phyloP scores from a whole-genome alignment of 2,113 vertebrate species.

The Chloropsis hardwickii region DNA sequence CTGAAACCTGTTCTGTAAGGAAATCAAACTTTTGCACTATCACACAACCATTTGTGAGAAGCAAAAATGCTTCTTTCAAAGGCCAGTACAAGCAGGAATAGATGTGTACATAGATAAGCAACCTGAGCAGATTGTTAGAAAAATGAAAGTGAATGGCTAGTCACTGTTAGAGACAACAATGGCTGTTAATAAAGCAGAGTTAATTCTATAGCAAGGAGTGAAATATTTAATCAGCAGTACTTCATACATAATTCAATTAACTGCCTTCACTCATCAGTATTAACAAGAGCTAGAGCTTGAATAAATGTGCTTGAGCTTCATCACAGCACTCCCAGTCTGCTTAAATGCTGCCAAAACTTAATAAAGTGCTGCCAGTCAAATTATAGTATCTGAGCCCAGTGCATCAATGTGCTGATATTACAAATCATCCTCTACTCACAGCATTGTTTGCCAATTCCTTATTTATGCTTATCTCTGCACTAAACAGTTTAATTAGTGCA shows the following conservation, averaged over 20 bases:
- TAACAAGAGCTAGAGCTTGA: conserved; percentile 70
- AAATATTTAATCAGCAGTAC: conserved; percentile 81
- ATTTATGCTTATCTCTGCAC: conserved; percentile 71
- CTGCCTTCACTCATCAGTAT: conserved; percentile 77
- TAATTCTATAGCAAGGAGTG: conserved; percentile 72
- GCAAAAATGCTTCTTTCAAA: not conserved
- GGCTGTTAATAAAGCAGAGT: conserved; percentile 69
- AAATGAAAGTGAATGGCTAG: conserved; percentile 36
- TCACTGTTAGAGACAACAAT: conserved; percentile 64
- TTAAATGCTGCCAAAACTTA: conserved; percentile 73
- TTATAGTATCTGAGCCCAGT: conserved; percentile 46
- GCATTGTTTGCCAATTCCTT: conserved; percentile 72
- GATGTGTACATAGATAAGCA: not conserved
- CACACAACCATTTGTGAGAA: not conserved
- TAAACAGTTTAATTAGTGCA: conserved; percentile 71
- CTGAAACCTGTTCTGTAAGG: not conserved
- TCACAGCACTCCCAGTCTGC: conserved; percentile 71
- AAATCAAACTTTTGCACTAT: not conserved
- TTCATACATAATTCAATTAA: conserved; percentile 85
- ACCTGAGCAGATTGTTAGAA: conserved; percentile 56
- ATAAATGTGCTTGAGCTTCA: conserved; percentile 72
- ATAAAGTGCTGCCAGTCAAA: conserved; percentile 76
- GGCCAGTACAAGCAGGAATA: not conserved
- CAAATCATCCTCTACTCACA: conserved; percentile 60
- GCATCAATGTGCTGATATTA: conserved; percentile 64